Evolutionary conservation across 2,797 vertebrate genomes (phyloP), one percentile per base, ranked within the genome.

Genomic region (Oophaga sylvatica): DNA sequence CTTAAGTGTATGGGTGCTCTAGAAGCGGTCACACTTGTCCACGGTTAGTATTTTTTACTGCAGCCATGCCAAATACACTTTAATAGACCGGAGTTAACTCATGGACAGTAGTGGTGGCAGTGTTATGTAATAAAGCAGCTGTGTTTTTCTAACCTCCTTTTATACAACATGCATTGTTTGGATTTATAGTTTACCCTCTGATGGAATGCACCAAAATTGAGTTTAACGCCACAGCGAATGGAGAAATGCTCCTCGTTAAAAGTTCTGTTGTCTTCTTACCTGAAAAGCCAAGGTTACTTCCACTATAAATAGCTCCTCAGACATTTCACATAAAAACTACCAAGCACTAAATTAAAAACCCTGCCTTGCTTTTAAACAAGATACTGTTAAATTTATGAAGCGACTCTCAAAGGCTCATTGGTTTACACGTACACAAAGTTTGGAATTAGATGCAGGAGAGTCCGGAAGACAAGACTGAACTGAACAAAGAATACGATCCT

Each of bases 381-480:
- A 81, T 93, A 93, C 93, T 94, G 94, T 95, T 94, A 95, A 95
- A 95, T 96, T 95, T 95, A 95, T 95, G 95, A 93, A 94, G 94
- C 94, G 94, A 91, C 90, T 91, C 90, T 93, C 92, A 90, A 92
- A 94, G 91, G 87, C 87, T 93, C 91, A 92, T 91, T 94, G 92
- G 93, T 92, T 90, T 92, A 92, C 92, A 91, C 91, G 93, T 92
- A 94, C 93, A 93, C 90, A 93, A 91, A 93, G 90, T 90, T 67
- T 80, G 90, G 86, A 71, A 88, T 83, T 82, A 9, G 0, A 89
- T 57, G 91, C 90, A 90, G 86, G 89, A 86, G 90, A 91, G 90
- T 81, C 71, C 92, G 26, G 56, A 29, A 73, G n/a, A 82, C 45
- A 62, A 71, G n/a, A 85, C 16, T 53, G n/a, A 77, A 70, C 62